Evolutionary conservation across 30 jellyfish, hydroid and myxozoan species (phyloP).

Genomic region (Haliclystus octoradiatus): DNA sequence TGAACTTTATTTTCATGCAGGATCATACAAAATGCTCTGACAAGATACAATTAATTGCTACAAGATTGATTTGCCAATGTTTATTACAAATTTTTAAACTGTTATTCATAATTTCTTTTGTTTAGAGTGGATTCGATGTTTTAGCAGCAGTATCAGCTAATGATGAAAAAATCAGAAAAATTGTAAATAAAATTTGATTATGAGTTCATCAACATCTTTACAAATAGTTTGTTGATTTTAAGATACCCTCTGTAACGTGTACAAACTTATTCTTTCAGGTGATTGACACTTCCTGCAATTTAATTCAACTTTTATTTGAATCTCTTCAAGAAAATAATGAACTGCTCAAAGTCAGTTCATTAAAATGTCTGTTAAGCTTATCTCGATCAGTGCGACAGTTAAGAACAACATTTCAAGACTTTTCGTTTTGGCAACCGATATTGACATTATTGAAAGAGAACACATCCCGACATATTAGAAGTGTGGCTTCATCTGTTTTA

Average conservation of each 20-base stretch:
- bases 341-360: slow-evolving; percentile 57
- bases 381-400: slow-evolving; percentile 93
- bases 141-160: slow-evolving; percentile 85
- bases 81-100: too few relatives aligned
- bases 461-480: slow-evolving; percentile 48
- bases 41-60: slow-evolving; percentile 21
- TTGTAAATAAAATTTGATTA: too few relatives aligned
- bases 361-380: slow-evolving; percentile 78
- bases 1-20: too few relatives aligned
- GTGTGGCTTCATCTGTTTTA: slow-evolving; percentile 77
- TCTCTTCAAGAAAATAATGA: slow-evolving; percentile 50
- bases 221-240: too few relatives aligned
- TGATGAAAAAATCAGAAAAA: slow-evolving; percentile 80
- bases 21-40: too few relatives aligned
- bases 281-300: slow-evolving; percentile 56
- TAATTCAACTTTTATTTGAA: slow-evolving; percentile 29
- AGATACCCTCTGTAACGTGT: too few relatives aligned
- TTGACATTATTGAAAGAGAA: slow-evolving; percentile 57
- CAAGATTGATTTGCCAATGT: too few relatives aligned
- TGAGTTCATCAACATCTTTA: too few relatives aligned
- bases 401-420: slow-evolving; percentile 76
- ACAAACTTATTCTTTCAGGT: slow-evolving; percentile 36
- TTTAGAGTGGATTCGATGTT: slow-evolving; percentile 69
- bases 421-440: slow-evolving; percentile 70
- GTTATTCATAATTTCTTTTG: background rate